phyloP scores from a whole-genome alignment of 53 echinoderm and acorn worm species.

The Arbacia lixula region DNA sequence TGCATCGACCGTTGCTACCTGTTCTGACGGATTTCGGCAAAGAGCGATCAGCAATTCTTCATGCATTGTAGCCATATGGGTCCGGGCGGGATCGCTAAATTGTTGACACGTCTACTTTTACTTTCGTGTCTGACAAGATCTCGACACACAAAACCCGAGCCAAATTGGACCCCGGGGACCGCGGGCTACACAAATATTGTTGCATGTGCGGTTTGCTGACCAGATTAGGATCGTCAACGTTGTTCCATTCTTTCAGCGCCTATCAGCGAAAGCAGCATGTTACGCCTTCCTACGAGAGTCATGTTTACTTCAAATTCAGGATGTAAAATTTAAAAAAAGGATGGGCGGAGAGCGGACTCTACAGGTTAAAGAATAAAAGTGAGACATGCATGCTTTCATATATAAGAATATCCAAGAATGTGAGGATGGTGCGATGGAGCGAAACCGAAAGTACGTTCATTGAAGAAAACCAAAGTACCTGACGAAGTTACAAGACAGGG shows the following conservation, averaged over 20 bases:
- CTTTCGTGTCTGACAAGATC: conserved; percentile 17
- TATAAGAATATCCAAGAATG: not conserved
- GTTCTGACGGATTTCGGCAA: too few relatives aligned
- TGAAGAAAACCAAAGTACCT: not conserved
- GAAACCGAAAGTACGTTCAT: conserved; percentile 54
- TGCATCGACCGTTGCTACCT: too few relatives aligned
- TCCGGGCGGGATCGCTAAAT: not conserved
- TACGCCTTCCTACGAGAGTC: too few relatives aligned
- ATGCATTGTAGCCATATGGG: too few relatives aligned
- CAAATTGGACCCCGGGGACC: conserved; percentile 48
- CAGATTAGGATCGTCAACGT: too few relatives aligned
- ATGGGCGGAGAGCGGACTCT: conserved; percentile 39
- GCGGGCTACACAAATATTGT: conserved; percentile 18
- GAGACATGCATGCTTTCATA: too few relatives aligned
- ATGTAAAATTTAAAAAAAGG: conserved; percentile 8
- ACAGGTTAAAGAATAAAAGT: not conserved
- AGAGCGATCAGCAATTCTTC: too few relatives aligned
- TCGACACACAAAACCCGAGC: conserved; percentile 21
- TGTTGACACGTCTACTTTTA: not conserved
- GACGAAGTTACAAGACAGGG: conserved; percentile 42
- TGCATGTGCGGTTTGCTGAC: too few relatives aligned
- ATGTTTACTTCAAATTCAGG: too few relatives aligned
- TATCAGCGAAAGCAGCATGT: too few relatives aligned
- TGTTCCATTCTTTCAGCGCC: too few relatives aligned
- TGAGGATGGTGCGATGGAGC: not conserved